Evolutionary conservation across 2,113 vertebrate species (phyloP), one percentile per base, ranked within the genome.

Genomic region (Cololabis saira): DNA sequence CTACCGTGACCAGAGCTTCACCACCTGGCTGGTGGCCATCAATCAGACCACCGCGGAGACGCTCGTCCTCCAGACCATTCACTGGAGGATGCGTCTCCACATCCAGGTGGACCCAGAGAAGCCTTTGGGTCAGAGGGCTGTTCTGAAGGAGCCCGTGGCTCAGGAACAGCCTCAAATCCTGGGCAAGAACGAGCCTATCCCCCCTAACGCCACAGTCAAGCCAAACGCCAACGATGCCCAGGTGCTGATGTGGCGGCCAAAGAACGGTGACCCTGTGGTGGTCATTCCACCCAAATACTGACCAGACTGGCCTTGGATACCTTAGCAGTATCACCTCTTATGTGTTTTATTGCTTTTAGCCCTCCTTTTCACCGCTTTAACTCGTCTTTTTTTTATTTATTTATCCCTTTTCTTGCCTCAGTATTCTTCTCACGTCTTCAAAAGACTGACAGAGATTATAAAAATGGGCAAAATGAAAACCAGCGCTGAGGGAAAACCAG

Each of bases 241-340:
- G 92, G 96, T 98, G 80, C 96, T 99, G 82, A 98, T 99, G 96
- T 99, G 97, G 98, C 93, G 97, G 91, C 98, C 97, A 89, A 95
- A 93, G 80, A 93, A 86, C 0, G 95, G 96, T 64, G 92, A 91
- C 22, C 93, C 96, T 0, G 86, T 96, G 5, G 95, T 98, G 91
- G 98, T 99, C 84, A 99, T 99, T 81, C 97, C 96, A 8, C 92
- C 97, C 1, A 98, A 97, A 83, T 92, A 95, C 74, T 96, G 93
- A 89, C 78, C 81, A 57, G 79, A 81, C 77, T 77, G 79, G 82
- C 87, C 84, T 89, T 84, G 61, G 76, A 81, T 80, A 81, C 85
- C 72, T 72, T 18, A 52, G 78, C 61, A 74, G 73, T 74, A 82
- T 86, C 83, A 77, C 72, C 62, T 61, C 59, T 37, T 61, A n/a